Evolutionary conservation across 2,888 invertebrate species (phyloP).

Genomic region (Eupithecia exiguata): DNA sequence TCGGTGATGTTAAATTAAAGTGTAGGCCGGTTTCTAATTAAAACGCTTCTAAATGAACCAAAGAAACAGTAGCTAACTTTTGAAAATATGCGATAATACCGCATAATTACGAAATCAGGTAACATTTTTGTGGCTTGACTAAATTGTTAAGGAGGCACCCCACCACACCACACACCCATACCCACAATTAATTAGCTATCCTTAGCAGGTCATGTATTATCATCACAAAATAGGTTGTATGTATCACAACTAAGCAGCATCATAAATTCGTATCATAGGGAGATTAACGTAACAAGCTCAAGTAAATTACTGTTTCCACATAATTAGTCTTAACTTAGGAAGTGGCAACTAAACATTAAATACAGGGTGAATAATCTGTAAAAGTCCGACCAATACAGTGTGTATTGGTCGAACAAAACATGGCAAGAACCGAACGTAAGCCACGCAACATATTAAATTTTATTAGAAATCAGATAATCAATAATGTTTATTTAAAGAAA

Average conservation of each 20-base stretch:
- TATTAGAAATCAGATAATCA: neutral
- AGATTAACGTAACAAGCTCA: constrained; percentile 51
- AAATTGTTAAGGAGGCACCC: neutral
- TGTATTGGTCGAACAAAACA: neutral
- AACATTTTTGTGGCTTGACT: neutral
- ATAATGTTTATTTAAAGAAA: no score
- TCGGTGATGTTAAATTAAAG: neutral
- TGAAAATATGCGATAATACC: neutral
- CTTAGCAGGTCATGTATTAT: neutral
- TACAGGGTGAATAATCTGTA: neutral
- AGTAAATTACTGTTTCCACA: constrained; percentile 58
- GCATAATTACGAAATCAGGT: neutral
- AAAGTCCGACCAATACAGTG: no score
- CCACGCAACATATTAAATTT: no score
- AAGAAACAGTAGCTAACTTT: neutral
- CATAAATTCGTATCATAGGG: constrained; percentile 49
- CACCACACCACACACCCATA: neutral
- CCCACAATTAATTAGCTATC: neutral
- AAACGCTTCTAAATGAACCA: neutral
- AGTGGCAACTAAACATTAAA: neutral
- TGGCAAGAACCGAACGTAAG: neutral
- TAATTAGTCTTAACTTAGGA: constrained; percentile 47
- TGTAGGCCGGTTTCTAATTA: neutral
- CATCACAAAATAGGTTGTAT: neutral
- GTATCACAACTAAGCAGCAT: constrained; percentile 15